Conservation (phyloP, 1,140 invertebrate genomes). For the Eupeodes corollae region DNA sequence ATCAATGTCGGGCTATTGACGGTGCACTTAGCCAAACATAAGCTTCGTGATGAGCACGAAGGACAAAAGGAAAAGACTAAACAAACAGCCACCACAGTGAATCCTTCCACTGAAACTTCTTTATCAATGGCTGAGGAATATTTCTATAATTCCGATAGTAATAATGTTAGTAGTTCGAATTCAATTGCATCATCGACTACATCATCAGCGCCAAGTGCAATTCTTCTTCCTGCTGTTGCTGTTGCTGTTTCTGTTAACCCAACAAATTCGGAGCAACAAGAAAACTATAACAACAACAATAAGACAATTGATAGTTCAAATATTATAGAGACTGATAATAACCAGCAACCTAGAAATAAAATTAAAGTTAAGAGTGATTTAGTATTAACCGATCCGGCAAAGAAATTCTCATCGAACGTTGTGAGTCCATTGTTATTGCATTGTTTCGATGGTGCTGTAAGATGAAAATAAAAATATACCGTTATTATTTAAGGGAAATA, state of each 20-base stretch:
- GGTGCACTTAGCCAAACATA: slow-evolving; percentile 29
- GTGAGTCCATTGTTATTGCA: no score
- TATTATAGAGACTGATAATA: neutral
- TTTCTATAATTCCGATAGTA: neutral
- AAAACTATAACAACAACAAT: neutral
- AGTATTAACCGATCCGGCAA: neutral
- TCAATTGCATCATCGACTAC: neutral
- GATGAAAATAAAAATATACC: no score
- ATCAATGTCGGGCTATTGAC: slow-evolving; percentile 27
- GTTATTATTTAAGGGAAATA: no score
- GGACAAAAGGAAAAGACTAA: no score
- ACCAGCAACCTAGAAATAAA: neutral
- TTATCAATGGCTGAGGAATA: neutral
- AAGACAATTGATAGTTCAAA: no score
- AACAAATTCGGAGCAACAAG: neutral
- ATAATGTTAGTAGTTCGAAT: neutral
- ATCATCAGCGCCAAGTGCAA: neutral
- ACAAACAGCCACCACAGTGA: no score
- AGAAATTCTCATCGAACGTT: neutral
- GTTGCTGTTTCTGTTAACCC: neutral
- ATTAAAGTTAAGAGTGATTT: slow-evolving; percentile 5
- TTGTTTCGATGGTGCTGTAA: no score
- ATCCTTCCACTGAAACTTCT: no score
- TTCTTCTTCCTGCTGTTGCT: no score
- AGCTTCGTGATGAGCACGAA: neutral